Evolutionary conservation across 2,888 invertebrate species (phyloP).

Genomic region (Agrochola macilenta): DNA sequence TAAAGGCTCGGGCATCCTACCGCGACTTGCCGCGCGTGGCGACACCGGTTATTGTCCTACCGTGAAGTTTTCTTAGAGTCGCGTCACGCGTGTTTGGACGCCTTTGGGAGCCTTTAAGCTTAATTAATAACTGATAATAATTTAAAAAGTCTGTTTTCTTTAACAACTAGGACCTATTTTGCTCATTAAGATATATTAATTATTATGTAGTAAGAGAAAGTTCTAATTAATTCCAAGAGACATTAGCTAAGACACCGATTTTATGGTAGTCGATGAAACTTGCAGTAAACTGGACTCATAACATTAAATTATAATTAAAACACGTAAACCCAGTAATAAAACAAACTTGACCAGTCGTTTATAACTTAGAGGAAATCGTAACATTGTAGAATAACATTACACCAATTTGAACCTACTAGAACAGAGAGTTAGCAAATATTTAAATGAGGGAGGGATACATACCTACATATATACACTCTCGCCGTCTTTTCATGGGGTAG

Average conservation of each 20-base stretch:
- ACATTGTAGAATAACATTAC: conserved; percentile 6
- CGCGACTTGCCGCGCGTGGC: too few species aligned
- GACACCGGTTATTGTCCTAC: too few species aligned
- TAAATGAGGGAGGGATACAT: neutral
- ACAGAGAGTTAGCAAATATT: too few species aligned
- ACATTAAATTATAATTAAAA: conserved; percentile 40
- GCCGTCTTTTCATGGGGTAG: too few species aligned
- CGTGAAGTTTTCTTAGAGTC: too few species aligned
- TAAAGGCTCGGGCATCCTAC: too few species aligned
- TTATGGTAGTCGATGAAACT: conserved; percentile 19
- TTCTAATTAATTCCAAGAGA: neutral
- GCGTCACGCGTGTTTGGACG: too few species aligned
- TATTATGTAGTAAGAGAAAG: conserved; percentile 23
- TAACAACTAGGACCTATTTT: neutral
- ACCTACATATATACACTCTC: too few species aligned
- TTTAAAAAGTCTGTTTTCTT: too few species aligned
- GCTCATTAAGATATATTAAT: neutral
- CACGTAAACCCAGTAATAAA: conserved; percentile 30
- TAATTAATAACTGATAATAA: too few species aligned
- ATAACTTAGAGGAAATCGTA: conserved; percentile 31
- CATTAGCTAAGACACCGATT: conserved; percentile 16
- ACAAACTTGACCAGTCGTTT: conserved; percentile 20
- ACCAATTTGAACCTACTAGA: neutral
- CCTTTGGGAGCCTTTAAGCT: too few species aligned
- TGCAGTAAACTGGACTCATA: conserved; percentile 24